Base-by-base conservation (phyloP, 1,140 invertebrate genomes). In the Leptopilina boulardi region DNA sequence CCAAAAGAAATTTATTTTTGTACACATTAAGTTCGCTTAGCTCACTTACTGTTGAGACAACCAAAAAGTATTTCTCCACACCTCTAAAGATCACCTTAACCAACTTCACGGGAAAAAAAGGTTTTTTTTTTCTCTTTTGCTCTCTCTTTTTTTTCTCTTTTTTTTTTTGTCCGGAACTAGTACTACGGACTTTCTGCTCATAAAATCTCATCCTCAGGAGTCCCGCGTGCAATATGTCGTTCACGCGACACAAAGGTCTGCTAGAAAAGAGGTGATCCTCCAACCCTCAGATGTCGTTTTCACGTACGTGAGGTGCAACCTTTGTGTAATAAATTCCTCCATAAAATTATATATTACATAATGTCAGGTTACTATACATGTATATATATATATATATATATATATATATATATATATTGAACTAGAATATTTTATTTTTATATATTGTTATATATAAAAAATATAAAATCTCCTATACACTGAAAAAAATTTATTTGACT, bases 201-300 rank as follows among this genome's bases (percentile, higher is more conserved):
- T 66, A 66, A 66, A 66, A 66, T 66, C 59, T 66, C 59, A 30
- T 66, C 26, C 59, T 66, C 59, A 30, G 59, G 26, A 66, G 59
- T 66, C 59, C 59, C 59, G 21, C 59, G 59, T 66, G 59, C 59
- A 66, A 66, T 66, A 66, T 34, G 59, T 66, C 59, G 59, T 66
- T 66, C 59, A 66, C 18, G 21, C 59, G 23, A 66, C 59, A 66
- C 59, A 66, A 66, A 66, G 59, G 59, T 66, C 23, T 66, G 59
- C 23, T 30, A 34, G 13, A 66, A 30, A 66, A 26, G 59, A 66
- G 59, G 59, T 66, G 59, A 66, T 66, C 21, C 59, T 66, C 56
- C 59, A 66, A 66, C 23, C 59, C 59, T 66, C 21, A 30, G 15
- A 66, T 30, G 59, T 66, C 59, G 59, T 66, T 66, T 30, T 66